Evolutionary conservation across 2,113 vertebrate genomes (phyloP).

Genomic region (Sylvietta virens): DNA sequence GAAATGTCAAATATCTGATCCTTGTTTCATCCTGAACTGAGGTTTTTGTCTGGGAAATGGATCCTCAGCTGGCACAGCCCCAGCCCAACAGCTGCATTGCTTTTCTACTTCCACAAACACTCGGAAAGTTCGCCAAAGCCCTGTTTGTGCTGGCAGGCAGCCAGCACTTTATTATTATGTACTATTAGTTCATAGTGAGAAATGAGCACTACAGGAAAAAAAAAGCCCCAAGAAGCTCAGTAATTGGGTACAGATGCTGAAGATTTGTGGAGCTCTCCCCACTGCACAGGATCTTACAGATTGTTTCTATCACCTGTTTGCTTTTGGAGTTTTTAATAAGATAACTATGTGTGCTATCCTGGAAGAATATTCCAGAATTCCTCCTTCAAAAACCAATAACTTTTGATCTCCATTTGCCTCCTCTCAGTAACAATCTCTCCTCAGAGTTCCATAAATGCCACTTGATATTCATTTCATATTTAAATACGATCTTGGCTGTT

Average conservation of each 20-base stretch:
- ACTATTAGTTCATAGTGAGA: constrained; percentile 70
- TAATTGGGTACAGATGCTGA: constrained; percentile 70
- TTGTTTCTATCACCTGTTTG: constrained; percentile 61
- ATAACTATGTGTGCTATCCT: constrained; percentile 46
- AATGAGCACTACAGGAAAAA: constrained; percentile 38
- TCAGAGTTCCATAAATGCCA: neutral
- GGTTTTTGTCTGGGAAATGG: constrained; percentile 45
- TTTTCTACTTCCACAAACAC: constrained; percentile 68
- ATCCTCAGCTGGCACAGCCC: neutral
- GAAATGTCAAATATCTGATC: neutral
- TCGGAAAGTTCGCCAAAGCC: constrained; percentile 58
- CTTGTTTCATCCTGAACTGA: neutral
- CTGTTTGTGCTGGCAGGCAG: constrained; percentile 58
- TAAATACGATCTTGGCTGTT: constrained; percentile 12
- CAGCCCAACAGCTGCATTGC: constrained; percentile 69
- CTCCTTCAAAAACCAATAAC: neutral
- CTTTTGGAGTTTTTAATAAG: constrained; percentile 54
- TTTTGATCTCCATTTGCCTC: constrained; percentile 15
- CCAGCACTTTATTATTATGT: constrained; percentile 68
- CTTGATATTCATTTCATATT: constrained; percentile 11
- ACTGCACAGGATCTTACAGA: constrained; percentile 29
- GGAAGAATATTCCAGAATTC: constrained; percentile 33
- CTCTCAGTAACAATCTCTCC: neutral
- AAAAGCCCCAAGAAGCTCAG: constrained; percentile 1
- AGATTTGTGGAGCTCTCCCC: constrained; percentile 24